These are phyloP conservation scores for Astyanax mexicanus DNA, from an alignment of 2,797 vertebrate species.

Conservation along the genomic window DNA sequence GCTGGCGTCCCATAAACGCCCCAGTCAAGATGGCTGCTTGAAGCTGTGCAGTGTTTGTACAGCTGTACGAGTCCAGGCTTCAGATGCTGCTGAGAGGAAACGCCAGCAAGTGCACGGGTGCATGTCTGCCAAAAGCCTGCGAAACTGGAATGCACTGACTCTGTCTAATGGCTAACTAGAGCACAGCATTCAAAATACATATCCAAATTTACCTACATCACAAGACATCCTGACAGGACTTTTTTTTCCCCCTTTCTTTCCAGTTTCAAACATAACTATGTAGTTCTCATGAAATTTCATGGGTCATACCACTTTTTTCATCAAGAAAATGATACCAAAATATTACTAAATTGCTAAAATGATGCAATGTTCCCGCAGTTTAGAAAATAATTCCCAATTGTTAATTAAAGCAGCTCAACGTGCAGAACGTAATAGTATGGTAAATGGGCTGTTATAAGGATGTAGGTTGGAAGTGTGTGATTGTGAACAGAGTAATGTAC, in stretches of 20 bases:
- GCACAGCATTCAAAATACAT: conserved; percentile 37
- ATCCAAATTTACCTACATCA: conserved; percentile 23
- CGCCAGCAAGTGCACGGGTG: conserved; percentile 54
- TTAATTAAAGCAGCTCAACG: conserved; percentile 16
- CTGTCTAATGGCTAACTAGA: conserved; percentile 55
- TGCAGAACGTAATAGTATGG: background rate
- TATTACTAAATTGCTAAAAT: background rate
- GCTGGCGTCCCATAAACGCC: conserved; percentile 60
- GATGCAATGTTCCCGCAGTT: background rate
- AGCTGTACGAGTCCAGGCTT: conserved; percentile 59
- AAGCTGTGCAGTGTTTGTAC: conserved; percentile 66
- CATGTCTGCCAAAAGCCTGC: conserved; percentile 53
- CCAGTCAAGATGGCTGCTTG: conserved; percentile 59
- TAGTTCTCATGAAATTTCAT: background rate
- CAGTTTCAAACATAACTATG: background rate
- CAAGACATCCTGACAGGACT: conserved; percentile 10
- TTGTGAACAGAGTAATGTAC: conserved; percentile 64
- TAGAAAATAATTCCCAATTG: too few species aligned
- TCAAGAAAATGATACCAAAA: background rate
- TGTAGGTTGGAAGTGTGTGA: conserved; percentile 21
- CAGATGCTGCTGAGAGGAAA: conserved; percentile 51
- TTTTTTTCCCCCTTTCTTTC: background rate
- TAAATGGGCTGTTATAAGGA: conserved; percentile 13
- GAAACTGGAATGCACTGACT: conserved; percentile 44
- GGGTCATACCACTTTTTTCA: background rate